Conservation (phyloP, 2,113 vertebrate genomes). For the Pelodiscus sinensis region DNA sequence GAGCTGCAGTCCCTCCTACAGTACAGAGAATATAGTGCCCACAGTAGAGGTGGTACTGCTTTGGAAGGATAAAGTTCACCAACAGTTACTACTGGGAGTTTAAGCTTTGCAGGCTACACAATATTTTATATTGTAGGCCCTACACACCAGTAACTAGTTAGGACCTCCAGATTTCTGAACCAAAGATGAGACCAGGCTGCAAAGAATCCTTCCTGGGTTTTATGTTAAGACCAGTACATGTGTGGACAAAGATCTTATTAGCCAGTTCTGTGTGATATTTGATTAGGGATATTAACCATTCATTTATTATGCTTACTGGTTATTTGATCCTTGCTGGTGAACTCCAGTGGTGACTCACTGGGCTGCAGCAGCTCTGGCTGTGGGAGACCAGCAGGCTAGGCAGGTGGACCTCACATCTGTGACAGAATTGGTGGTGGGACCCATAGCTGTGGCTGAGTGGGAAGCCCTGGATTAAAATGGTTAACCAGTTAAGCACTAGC, state of each 20-base stretch:
- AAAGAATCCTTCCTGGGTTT: not conserved
- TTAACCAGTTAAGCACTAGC: no score
- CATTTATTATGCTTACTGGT: no score
- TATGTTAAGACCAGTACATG: rapidly evolving
- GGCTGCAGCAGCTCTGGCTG: no score
- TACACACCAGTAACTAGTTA: rapidly evolving
- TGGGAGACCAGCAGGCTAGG: no score
- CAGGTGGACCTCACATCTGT: no score
- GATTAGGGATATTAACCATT: no score
- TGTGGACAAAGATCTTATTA: not conserved
- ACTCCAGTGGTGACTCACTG: no score
- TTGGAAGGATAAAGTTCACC: not conserved
- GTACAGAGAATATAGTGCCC: rapidly evolving
- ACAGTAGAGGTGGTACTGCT: rapidly evolving
- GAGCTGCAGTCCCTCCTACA: not conserved
- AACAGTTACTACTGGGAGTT: rapidly evolving
- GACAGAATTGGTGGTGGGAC: no score
- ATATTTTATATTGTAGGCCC: not conserved
- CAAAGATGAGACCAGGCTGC: rapidly evolving
- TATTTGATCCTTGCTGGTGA: no score
- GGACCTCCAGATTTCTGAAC: not conserved
- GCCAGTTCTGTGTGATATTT: not conserved
- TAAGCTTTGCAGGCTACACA: rapidly evolving
- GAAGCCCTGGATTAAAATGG: no score
- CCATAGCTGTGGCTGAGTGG: no score